These are phyloP conservation scores for Lomographa bimaculata DNA, from an alignment of 2,888 invertebrate genomes.

Conservation along the genomic window DNA sequence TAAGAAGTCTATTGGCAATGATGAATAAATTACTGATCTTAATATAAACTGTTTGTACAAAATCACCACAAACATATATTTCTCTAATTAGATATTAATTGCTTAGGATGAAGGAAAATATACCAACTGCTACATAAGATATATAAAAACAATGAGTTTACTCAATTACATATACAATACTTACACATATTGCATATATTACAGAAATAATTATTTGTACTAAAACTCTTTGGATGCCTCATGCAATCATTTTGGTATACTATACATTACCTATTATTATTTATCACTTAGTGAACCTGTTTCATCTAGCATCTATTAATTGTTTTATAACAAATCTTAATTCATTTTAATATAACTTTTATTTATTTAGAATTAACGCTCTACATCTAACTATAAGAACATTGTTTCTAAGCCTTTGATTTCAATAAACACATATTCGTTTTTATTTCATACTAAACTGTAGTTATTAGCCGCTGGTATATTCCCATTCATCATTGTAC, in stretches of 20 bases:
- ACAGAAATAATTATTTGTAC: constrained; percentile 2
- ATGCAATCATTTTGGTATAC: not conserved
- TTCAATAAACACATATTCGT: too few relatives aligned
- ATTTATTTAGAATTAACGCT: not conserved
- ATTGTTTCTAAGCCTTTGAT: not conserved
- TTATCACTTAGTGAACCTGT: not conserved
- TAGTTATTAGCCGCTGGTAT: constrained; percentile 13
- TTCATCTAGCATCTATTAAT: not conserved
- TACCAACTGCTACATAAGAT: constrained; percentile 8
- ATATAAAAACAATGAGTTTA: not conserved
- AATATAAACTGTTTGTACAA: constrained; percentile 31
- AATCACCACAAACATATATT: constrained; percentile 32
- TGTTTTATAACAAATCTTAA: not conserved
- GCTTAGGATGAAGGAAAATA: constrained; percentile 15
- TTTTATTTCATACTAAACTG: not conserved
- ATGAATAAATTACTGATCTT: constrained; percentile 25
- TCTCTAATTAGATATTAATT: constrained; percentile 23
- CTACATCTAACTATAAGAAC: constrained; percentile 9
- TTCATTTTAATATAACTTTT: constrained; percentile 1
- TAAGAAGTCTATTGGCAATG: constrained; percentile 35
- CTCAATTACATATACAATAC: too few relatives aligned
- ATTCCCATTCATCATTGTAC: constrained; percentile 29
- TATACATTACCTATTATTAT: constrained; percentile 4
- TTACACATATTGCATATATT: not conserved
- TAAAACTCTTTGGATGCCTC: constrained; percentile 3